phyloP scores from a whole-genome alignment of 2,797 vertebrate genomes.

The Tokudaia tokunoshimensis region DNA sequence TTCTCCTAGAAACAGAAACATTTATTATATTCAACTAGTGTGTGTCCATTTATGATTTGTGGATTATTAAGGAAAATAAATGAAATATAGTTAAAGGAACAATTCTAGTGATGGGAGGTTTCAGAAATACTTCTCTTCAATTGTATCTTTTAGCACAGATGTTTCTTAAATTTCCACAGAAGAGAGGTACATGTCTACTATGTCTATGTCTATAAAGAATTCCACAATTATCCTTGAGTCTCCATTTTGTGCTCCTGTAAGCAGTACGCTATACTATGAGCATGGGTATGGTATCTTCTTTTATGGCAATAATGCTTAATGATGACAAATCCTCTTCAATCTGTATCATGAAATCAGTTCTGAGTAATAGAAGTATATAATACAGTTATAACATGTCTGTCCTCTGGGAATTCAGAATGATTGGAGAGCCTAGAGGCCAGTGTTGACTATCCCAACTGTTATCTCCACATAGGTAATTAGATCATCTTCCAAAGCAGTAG shows the following conservation, averaged over 20 bases:
- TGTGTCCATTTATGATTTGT: not conserved
- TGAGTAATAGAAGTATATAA: not conserved
- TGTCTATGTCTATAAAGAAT: not conserved
- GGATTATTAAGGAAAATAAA: not conserved
- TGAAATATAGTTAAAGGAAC: not conserved
- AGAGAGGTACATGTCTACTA: not conserved
- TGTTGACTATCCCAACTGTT: not conserved
- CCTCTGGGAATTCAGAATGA: not conserved
- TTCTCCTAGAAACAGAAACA: not conserved
- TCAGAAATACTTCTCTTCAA: not conserved
- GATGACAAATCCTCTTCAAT: not conserved
- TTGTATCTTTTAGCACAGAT: not conserved
- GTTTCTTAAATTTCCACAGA: not conserved
- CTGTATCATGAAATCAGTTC: slow-evolving; percentile 11
- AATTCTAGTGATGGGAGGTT: not conserved
- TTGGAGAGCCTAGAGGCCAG: not conserved
- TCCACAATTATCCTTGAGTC: not conserved
- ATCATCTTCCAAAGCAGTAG: not conserved
- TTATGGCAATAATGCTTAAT: not conserved
- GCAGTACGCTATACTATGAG: not conserved
- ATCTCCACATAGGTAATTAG: not conserved
- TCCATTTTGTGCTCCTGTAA: not conserved
- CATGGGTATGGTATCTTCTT: not conserved
- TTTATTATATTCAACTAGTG: not conserved
- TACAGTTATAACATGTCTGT: not conserved